Base-by-base conservation (phyloP, 2,113 vertebrate species). In the Donacobius atricapilla region DNA sequence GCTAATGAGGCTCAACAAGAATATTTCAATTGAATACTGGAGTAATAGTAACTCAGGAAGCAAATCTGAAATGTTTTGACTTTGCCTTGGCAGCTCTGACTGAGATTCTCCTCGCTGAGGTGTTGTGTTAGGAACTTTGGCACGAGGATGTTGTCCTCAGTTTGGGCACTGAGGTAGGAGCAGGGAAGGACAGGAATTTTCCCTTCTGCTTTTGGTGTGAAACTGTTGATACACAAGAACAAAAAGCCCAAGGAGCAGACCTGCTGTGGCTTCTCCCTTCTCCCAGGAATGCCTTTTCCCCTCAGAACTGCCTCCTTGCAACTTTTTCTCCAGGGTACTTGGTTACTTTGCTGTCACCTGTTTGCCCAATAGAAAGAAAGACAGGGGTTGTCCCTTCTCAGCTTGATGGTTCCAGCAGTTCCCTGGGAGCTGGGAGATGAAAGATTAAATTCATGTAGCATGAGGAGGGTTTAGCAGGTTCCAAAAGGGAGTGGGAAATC, bases 391-490 rank as follows among this genome's bases (percentile, higher is more conserved):
- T 80, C 57, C 31, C n/a, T 79, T 76, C 78, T 60, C 82, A 66
- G 79, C 33, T 16, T 54, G 50, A 8, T 77, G 88, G 68, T 68
- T 78, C 20, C 69, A 68, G 77, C 51, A 68, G 44, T 70, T 86
- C 66, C 86, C 64, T 75, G 83, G 56, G 85, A 94, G 66, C 15
- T 86, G 82, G 70, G 23, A 90, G 54, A 88, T 93, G 58, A 77
- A 97, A 90, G 90, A 35, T 88, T 63, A 65, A 86, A 89, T 58
- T 92, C 31, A 19, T 89, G 92, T 80, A 66, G 83, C 79, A 83
- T 77, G 64, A 92, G 35, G n/a, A 83, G 51, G 50, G 42, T 17
- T 73, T 58, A 81, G 68, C 64, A 66, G 72, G 19, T 80, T 88
- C 79, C 68, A 68, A 81, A 39, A 35, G 58, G 76, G 68, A 86